Evolutionary conservation across 2,113 vertebrate genomes (phyloP).

Genomic region (Anser cygnoides): DNA sequence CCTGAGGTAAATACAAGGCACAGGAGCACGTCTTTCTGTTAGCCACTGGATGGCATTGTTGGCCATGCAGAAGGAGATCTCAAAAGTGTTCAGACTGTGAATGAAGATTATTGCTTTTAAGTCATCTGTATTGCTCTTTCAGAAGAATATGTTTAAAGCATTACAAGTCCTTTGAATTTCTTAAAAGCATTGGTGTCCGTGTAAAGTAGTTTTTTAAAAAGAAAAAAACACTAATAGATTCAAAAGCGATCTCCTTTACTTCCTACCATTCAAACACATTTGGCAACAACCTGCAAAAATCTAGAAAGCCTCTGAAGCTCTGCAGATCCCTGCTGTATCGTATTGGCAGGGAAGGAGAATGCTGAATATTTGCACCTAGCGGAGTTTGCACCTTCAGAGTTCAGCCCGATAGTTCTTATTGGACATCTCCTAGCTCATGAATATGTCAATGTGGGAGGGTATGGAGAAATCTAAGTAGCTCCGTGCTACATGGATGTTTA

Average conservation of each 20-base stretch:
- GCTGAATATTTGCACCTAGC: background rate
- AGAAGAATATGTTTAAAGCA: background rate
- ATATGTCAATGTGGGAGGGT: background rate
- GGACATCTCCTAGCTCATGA: background rate
- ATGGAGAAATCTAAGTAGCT: background rate
- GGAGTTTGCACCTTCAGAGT: background rate
- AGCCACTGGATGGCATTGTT: constrained; percentile 23
- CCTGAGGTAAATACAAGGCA: constrained; percentile 83
- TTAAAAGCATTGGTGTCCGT: background rate
- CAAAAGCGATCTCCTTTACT: background rate
- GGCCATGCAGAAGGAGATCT: background rate
- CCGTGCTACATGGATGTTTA: too few relatives aligned
- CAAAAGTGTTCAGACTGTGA: background rate
- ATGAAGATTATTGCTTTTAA: background rate
- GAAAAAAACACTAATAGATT: background rate
- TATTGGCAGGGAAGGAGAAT: background rate
- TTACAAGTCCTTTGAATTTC: background rate
- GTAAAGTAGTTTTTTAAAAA: background rate
- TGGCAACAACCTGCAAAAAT: background rate
- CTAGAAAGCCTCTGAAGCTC: background rate
- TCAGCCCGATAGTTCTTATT: background rate
- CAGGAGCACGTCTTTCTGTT: background rate
- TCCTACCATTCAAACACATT: background rate
- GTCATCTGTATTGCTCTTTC: background rate
- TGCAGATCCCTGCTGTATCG: background rate